A percentile compares a stretch with the other conserved stretches of the same genome.
Evolutionary conservation across 2,113 vertebrate species (phyloP).

Genomic region (Lucifuga dentata): DNA sequence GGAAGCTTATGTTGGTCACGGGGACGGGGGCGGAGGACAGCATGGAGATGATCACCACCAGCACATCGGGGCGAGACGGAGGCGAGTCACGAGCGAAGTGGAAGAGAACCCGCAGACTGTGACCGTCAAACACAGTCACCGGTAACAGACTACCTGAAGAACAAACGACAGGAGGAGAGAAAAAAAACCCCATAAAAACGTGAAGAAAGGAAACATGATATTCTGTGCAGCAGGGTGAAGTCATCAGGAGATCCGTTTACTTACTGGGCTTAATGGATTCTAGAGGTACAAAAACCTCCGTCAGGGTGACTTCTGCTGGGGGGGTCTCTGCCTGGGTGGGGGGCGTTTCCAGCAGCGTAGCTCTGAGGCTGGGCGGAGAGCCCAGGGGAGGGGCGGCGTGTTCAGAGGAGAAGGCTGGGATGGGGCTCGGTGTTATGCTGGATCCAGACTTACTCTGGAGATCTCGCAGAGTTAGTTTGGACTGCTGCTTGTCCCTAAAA

Average conservation of each 20-base stretch:
- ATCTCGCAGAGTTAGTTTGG: conserved; percentile 92
- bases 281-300: conserved; percentile 91
- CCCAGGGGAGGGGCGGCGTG: conserved; percentile 53
- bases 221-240: too few species aligned
- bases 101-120: conserved; percentile 94
- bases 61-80: conserved; percentile 87
- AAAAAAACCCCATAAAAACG: not conserved
- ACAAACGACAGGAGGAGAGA: not conserved
- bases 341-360: conserved; percentile 60
- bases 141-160: conserved; percentile 92
- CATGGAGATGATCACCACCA: conserved; percentile 98
- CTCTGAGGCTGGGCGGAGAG: conserved; percentile 64
- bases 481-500: conserved; percentile 90
- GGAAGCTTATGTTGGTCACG: conserved; percentile 91
- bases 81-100: conserved; percentile 93
- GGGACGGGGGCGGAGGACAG: conserved; percentile 92
- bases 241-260: conserved; percentile 49
- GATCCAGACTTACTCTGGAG: conserved; percentile 88
- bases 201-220: too few species aligned
- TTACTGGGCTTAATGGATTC: conserved; percentile 98
- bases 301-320: conserved; percentile 84
- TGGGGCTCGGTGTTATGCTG: conserved; percentile 40
- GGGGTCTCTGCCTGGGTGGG: conserved; percentile 52
- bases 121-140: conserved; percentile 94
- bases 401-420: conserved; percentile 69